A percentile compares a stretch with the other conserved stretches of the same genome.
phyloP scores from a whole-genome alignment of 2,888 invertebrate species.

The Amitus sp. region DNA sequence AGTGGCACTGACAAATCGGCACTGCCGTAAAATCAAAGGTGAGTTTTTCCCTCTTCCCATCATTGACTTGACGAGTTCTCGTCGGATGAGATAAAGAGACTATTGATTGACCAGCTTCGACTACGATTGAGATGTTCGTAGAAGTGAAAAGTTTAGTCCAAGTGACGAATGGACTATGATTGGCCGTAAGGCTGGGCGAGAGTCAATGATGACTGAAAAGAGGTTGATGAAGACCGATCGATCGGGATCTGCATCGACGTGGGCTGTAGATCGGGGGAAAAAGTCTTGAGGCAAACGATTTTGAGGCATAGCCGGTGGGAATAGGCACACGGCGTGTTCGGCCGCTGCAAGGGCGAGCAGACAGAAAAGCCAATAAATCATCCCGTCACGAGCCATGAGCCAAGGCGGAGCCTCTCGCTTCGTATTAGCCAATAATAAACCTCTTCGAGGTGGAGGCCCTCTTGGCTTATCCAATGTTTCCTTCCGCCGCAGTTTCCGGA shows the following conservation, averaged over 20 bases:
- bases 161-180: conserved; percentile 29
- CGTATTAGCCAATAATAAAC: conserved; percentile 73
- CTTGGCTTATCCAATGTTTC: conserved; percentile 68
- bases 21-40: not conserved
- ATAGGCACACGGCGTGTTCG: conserved; percentile 55
- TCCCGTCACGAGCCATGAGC: conserved; percentile 70
- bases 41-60: not conserved
- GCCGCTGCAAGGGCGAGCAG: conserved; percentile 64
- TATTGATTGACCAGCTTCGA: not conserved
- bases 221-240: conserved; percentile 31
- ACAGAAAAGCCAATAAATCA: conserved; percentile 70
- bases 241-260: conserved; percentile 18
- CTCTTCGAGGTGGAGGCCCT: conserved; percentile 69
- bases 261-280: too few species aligned
- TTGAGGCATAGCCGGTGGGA: conserved; percentile 40
- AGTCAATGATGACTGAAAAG: conserved; percentile 22
- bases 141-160: not conserved
- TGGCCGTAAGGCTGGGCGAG: conserved; percentile 18
- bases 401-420: conserved; percentile 70
- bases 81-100: conserved; percentile 14
- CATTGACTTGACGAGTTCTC: too few species aligned
- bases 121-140: not conserved
- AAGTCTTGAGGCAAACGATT: conserved; percentile 27
- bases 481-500: conserved; percentile 61
- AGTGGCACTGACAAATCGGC: not conserved